Percentiles rank a stretch among this genome's conserved stretches.
Conservation (phyloP, 2,797 vertebrate species). For the Sylvia borin region DNA sequence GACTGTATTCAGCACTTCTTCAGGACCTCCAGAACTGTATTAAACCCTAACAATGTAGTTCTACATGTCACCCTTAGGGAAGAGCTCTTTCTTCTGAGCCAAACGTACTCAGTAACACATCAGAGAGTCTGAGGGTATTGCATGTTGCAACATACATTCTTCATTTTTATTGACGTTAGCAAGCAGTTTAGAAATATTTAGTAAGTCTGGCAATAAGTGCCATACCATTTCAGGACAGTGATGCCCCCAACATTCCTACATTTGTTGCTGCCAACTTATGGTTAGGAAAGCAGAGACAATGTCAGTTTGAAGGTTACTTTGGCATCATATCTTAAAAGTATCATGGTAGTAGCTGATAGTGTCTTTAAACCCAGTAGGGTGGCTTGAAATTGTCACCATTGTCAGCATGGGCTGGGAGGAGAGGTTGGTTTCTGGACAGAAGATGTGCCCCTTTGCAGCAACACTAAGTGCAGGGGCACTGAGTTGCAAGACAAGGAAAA, state of each 20-base stretch:
- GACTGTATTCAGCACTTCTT: not conserved
- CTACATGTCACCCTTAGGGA: not conserved
- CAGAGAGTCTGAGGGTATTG: not conserved
- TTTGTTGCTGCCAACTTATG: not conserved
- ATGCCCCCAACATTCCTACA: not conserved
- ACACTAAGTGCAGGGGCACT: not conserved
- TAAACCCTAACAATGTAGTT: not conserved
- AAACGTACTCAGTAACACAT: not conserved
- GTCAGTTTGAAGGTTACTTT: not conserved
- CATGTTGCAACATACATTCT: not conserved
- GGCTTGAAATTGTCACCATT: not conserved
- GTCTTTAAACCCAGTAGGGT: not conserved
- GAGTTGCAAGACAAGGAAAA: not conserved
- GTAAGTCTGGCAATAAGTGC: not conserved
- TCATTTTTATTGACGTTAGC: not conserved
- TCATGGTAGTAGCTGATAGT: not conserved
- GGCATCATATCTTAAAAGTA: not conserved
- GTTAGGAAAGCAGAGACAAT: not conserved
- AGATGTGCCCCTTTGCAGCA: not conserved
- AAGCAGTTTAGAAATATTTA: not conserved
- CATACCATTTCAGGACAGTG: not conserved
- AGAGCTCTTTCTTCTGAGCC: not conserved
- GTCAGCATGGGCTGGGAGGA: not conserved
- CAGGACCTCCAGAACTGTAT: not conserved
- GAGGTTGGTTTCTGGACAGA: not conserved